Evolutionary conservation across 2,113 vertebrate genomes (phyloP).

Genomic region (Perca fluviatilis): DNA sequence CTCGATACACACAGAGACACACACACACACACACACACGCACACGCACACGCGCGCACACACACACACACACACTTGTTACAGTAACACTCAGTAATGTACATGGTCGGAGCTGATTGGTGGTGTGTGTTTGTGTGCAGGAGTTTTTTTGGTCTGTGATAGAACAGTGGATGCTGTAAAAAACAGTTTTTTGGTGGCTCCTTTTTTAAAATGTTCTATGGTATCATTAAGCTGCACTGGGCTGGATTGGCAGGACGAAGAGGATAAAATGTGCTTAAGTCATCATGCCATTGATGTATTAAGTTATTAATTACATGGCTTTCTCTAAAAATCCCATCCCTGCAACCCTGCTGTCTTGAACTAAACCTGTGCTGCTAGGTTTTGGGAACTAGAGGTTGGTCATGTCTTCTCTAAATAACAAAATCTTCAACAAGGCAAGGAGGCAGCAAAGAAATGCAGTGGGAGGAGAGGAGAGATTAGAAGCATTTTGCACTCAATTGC

Average conservation of each 20-base stretch:
- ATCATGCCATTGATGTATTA: conserved; percentile 7
- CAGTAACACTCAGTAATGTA: no score
- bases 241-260: conserved; percentile 1
- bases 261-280: conserved; percentile 8
- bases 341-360: not conserved
- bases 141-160: not conserved
- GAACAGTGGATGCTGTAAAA: not conserved
- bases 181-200: not conserved
- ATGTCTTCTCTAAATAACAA: not conserved
- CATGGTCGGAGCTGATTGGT: no score
- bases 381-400: not conserved
- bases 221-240: not conserved
- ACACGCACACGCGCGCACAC: no score
- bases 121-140: not conserved
- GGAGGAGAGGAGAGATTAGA: conserved; percentile 23
- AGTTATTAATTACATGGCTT: conserved; percentile 20
- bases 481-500: conserved; percentile 12
- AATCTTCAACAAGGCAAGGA: not conserved
- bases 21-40: no score
- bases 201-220: not conserved
- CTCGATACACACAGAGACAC: no score
- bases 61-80: no score
- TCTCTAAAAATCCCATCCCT: not conserved
- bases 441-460: not conserved
- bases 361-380: not conserved